Evolutionary conservation across 2,888 invertebrate genomes (phyloP).

Genomic region (Nesidiocoris tenuis): DNA sequence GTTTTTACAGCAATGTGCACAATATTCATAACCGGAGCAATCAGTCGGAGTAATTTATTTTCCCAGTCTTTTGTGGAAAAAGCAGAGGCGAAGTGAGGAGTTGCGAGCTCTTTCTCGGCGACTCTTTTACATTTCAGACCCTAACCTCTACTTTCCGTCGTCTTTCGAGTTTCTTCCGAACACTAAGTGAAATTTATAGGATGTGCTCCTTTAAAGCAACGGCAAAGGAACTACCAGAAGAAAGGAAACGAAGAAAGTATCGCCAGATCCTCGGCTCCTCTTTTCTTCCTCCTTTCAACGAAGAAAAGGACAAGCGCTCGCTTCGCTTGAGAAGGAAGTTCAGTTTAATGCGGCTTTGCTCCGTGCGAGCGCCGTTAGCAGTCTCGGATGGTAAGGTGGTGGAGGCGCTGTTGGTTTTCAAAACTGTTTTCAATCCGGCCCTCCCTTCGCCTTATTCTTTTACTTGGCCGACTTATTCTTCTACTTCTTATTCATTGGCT

Average conservation of each 20-base stretch:
- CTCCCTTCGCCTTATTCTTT: not conserved
- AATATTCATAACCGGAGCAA: too few relatives aligned
- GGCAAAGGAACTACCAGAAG: not conserved
- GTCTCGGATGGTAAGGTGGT: not conserved
- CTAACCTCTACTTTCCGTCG: not conserved
- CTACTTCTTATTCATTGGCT: not conserved
- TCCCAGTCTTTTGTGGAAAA: not conserved
- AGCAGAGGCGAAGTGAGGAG: not conserved
- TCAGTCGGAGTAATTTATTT: not conserved
- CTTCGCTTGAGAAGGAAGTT: not conserved
- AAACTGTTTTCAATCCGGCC: not conserved
- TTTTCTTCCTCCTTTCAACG: not conserved
- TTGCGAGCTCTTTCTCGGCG: not conserved
- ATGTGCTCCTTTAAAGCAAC: not conserved
- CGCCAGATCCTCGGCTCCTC: not conserved
- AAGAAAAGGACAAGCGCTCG: not conserved
- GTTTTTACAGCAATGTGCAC: too few relatives aligned
- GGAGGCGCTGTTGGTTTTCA: not conserved
- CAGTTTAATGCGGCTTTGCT: not conserved
- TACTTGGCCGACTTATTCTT: not conserved
- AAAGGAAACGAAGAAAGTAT: not conserved
- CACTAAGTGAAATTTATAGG: not conserved
- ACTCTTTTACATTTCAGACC: not conserved
- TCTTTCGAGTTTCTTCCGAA: not conserved
- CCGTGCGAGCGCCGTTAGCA: too few relatives aligned